Evolutionary conservation across 2,113 vertebrate genomes (phyloP).

Genomic region (Clarias batrachus): DNA sequence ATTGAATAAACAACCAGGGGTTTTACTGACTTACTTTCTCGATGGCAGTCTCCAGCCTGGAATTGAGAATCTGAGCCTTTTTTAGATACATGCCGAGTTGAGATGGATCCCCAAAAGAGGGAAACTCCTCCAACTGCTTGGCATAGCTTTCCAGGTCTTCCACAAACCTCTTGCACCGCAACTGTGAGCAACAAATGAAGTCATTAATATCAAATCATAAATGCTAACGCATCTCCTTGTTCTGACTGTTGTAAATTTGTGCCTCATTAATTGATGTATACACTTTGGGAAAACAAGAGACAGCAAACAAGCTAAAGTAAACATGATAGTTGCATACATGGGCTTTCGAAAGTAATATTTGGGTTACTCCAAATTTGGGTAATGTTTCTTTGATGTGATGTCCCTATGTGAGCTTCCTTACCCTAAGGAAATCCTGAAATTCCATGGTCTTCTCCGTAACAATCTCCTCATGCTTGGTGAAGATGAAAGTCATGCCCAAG

Average conservation of each 20-base stretch:
- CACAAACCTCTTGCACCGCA: conserved; percentile 73
- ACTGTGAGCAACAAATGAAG: conserved; percentile 61
- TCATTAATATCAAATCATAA: conserved; percentile 4
- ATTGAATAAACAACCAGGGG: neutral
- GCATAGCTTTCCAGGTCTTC: conserved; percentile 81
- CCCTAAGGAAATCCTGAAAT: conserved; percentile 82
- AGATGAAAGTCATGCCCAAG: conserved; percentile 77
- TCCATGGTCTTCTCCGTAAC: conserved; percentile 74
- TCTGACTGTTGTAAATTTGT: conserved; percentile 8
- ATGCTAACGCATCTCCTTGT: neutral
- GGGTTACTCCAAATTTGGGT: too few species aligned
- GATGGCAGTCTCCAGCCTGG: conserved; percentile 78
- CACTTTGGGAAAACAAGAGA: too few species aligned
- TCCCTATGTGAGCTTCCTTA: conserved; percentile 46
- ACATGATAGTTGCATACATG: neutral
- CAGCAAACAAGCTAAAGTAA: too few species aligned
- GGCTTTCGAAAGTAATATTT: too few species aligned
- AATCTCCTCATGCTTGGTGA: conserved; percentile 79
- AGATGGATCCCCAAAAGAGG: conserved; percentile 71
- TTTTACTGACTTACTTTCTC: conserved; percentile 72
- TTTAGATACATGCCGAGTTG: conserved; percentile 80
- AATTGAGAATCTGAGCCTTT: conserved; percentile 77
- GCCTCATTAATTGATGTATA: too few species aligned
- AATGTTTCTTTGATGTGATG: too few species aligned
- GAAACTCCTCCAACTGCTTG: conserved; percentile 79